A percentile compares a stretch with the other conserved stretches of the same genome.
These are phyloP conservation scores for Invenusta paracnida DNA, from an alignment of 2,888 invertebrate genomes.

Conservation along the genomic window DNA sequence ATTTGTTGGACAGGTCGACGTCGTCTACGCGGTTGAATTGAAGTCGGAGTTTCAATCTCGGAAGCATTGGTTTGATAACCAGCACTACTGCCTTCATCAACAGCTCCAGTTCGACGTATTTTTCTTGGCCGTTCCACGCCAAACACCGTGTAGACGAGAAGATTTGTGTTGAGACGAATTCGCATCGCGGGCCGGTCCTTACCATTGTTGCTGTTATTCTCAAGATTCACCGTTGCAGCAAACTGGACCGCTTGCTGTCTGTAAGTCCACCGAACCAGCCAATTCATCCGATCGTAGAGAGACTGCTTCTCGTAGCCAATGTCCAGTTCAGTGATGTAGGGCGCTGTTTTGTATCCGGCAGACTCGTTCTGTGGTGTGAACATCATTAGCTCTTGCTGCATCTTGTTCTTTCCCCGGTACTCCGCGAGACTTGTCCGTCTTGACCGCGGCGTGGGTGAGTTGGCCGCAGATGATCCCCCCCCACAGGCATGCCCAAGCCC, in stretches of 20 bases:
- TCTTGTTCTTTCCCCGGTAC: background rate
- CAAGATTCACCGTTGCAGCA: background rate
- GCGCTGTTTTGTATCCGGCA: conserved; percentile 14
- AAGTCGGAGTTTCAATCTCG: background rate
- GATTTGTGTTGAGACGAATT: conserved; percentile 35
- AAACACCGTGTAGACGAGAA: conserved; percentile 35
- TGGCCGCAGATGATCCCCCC: background rate
- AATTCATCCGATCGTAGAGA: conserved; percentile 18
- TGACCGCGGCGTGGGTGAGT: background rate
- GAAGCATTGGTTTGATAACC: background rate
- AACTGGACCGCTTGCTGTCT: conserved; percentile 24
- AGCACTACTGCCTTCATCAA: background rate
- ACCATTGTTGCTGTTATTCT: too few relatives aligned
- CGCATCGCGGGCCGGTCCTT: background rate
- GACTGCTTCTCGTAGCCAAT: background rate
- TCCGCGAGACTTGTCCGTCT: background rate
- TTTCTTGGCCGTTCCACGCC: background rate
- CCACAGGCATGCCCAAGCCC: too few relatives aligned
- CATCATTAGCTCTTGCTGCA: background rate
- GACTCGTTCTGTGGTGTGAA: conserved; percentile 7
- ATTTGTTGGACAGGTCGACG: background rate
- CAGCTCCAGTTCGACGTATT: background rate
- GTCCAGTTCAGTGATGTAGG: background rate
- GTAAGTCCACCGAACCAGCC: conserved; percentile 39
- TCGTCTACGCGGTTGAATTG: background rate